Conservation (phyloP, 1,140 invertebrate species). For the Lordiphosa stackelbergi region DNA sequence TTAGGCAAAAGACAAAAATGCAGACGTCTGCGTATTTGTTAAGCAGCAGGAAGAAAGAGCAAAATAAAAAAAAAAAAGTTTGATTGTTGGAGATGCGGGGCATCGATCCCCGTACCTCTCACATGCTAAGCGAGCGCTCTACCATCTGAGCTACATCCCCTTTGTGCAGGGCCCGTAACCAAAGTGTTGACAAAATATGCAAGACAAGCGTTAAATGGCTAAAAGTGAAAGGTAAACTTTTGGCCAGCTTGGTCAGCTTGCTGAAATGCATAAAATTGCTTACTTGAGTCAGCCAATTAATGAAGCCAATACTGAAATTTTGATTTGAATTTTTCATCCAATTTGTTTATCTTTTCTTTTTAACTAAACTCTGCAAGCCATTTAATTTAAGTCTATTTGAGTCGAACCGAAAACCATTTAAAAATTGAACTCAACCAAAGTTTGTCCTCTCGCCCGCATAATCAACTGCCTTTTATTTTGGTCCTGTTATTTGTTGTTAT, state of each 20-base stretch:
- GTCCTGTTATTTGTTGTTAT: conserved; percentile 19
- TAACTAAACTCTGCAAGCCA: not conserved
- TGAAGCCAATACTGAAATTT: too few species aligned
- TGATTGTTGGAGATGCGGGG: conserved; percentile 80
- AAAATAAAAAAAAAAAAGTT: conserved; percentile 25
- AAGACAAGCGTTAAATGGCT: conserved; percentile 30
- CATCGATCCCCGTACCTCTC: conserved; percentile 90
- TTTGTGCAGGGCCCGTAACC: conserved; percentile 10
- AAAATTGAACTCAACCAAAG: conserved; percentile 24
- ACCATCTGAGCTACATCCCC: conserved; percentile 86
- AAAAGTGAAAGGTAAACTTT: conserved; percentile 28
- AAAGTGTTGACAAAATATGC: conserved; percentile 51
- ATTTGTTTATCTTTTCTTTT: not conserved
- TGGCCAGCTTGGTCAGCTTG: too few species aligned
- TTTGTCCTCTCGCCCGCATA: conserved; percentile 42
- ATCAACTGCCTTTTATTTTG: conserved; percentile 35
- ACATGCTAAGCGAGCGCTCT: conserved; percentile 91
- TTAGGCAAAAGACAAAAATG: conserved; percentile 47
- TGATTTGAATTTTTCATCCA: too few species aligned
- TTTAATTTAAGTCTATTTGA: conserved; percentile 18
- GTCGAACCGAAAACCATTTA: conserved; percentile 22
- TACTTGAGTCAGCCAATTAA: too few species aligned
- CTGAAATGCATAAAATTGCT: too few species aligned
- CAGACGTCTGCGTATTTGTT: conserved; percentile 65
- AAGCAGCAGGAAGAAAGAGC: conserved; percentile 29